Evolutionary conservation across 1,140 invertebrate species (phyloP).

Genomic region (Agrypnia vestita): DNA sequence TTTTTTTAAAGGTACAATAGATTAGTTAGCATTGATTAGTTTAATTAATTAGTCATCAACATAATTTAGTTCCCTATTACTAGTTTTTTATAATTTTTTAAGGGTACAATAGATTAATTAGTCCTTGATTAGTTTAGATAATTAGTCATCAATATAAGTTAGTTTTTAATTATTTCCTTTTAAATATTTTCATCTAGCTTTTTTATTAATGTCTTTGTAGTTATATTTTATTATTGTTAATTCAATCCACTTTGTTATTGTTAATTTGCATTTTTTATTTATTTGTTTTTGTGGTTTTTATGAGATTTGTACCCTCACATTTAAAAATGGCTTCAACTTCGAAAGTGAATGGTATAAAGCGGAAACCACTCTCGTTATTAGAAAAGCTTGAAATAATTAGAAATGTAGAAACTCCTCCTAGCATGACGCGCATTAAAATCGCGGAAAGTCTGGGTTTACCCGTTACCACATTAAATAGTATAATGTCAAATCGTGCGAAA

Average conservation of each 20-base stretch:
- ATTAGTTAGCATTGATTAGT: no score
- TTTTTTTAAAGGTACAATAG: no score
- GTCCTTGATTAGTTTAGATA: background rate
- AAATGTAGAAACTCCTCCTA: no score
- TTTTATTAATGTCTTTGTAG: background rate
- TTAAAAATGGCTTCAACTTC: background rate
- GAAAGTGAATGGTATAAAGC: background rate
- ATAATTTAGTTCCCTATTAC: no score
- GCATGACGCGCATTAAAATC: no score
- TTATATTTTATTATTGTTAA: background rate
- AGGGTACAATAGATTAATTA: background rate
- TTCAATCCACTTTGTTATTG: background rate
- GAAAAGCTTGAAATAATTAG: background rate
- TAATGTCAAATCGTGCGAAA: background rate
- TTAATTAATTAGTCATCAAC: no score
- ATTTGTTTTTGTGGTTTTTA: background rate
- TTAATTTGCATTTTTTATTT: background rate
- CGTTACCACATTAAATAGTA: background rate
- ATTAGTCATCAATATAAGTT: background rate
- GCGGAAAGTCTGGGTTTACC: no score
- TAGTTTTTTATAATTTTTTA: background rate
- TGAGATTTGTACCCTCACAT: background rate
- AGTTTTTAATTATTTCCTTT: background rate
- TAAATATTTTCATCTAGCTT: background rate
- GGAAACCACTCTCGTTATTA: slow-evolving; percentile 8